A percentile compares a stretch with the other conserved stretches of the same genome.
Conservation (phyloP, 2,113 vertebrate species). For the Stegastes partitus region DNA sequence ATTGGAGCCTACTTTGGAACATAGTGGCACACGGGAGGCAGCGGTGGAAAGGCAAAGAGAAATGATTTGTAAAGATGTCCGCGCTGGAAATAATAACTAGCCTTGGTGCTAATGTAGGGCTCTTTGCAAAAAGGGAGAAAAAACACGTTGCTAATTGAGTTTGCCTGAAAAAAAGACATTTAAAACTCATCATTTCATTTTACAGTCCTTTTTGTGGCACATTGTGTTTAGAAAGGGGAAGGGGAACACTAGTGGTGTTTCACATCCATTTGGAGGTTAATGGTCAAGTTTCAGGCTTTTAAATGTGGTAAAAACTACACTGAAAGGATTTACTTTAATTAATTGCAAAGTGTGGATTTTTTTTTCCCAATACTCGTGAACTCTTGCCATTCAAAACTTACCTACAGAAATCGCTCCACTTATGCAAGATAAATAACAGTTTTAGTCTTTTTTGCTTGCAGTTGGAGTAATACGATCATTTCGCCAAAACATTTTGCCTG, state of each 20-base stretch:
- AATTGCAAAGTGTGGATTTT: slow-evolving; percentile 82
- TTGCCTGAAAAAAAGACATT: slow-evolving; percentile 87
- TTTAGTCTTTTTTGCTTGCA: slow-evolving; percentile 58
- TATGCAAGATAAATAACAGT: slow-evolving; percentile 65
- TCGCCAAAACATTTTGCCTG: slow-evolving; percentile 62
- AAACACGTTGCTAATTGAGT: slow-evolving; percentile 86
- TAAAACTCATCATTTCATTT: slow-evolving; percentile 90
- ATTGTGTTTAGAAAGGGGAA: slow-evolving; percentile 78
- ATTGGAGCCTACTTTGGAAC: slow-evolving; percentile 86
- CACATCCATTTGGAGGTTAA: slow-evolving; percentile 88
- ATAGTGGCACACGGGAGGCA: slow-evolving; percentile 67
- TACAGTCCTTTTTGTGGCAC: slow-evolving; percentile 82
- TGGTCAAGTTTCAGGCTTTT: slow-evolving; percentile 89
- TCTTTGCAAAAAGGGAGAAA: slow-evolving; percentile 79
- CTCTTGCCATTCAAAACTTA: slow-evolving; percentile 70
- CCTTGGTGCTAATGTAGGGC: slow-evolving; percentile 86
- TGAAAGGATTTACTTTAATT: slow-evolving; percentile 87
- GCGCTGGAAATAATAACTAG: slow-evolving; percentile 85
- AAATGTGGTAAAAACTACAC: slow-evolving; percentile 82
- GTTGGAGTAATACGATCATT: slow-evolving; percentile 46
- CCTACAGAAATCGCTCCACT: slow-evolving; percentile 52
- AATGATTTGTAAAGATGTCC: slow-evolving; percentile 86
- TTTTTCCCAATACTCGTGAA: slow-evolving; percentile 55
- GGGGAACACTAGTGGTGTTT: slow-evolving; percentile 76
- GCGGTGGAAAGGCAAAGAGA: slow-evolving; percentile 76